Percentiles rank a stretch among this genome's conserved stretches.
phyloP scores from a whole-genome alignment of 2,888 invertebrate genomes.

The Neuroscelio doddi region DNA sequence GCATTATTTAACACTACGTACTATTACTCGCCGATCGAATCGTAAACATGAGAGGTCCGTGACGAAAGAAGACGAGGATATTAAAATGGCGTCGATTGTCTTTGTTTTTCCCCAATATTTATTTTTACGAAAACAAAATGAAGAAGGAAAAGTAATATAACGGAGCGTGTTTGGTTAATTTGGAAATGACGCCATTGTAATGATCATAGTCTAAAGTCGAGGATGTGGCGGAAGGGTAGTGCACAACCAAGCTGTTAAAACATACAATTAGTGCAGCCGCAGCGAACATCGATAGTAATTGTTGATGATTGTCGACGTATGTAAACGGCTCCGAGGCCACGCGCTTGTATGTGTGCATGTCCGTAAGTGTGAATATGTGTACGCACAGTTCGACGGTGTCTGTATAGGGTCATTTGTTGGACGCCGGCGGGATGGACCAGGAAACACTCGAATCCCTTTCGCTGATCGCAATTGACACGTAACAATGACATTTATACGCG shows the following conservation, averaged over 20 bases:
- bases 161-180: too few relatives aligned
- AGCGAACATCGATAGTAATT: slow-evolving; percentile 65
- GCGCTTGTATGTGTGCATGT: slow-evolving; percentile 18
- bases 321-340: slow-evolving; percentile 37
- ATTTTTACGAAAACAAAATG: too few relatives aligned
- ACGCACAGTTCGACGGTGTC: slow-evolving; percentile 30
- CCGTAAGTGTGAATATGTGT: slow-evolving; percentile 30
- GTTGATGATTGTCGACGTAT: slow-evolving; percentile 50
- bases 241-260: slow-evolving; percentile 66
- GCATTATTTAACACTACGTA: too few relatives aligned
- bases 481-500: too few relatives aligned
- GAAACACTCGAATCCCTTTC: slow-evolving; percentile 31
- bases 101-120: too few relatives aligned
- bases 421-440: slow-evolving; percentile 33
- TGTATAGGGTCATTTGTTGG: slow-evolving; percentile 42
- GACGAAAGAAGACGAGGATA: too few relatives aligned
- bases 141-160: too few relatives aligned
- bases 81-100: too few relatives aligned
- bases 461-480: slow-evolving; percentile 34
- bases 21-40: slow-evolving; percentile 39
- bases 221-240: slow-evolving; percentile 52
- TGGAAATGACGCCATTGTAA: too few relatives aligned
- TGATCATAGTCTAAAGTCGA: slow-evolving; percentile 52
- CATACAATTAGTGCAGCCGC: slow-evolving; percentile 68
- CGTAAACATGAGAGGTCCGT: too few relatives aligned